A percentile compares a stretch with the other conserved stretches of the same genome.
These are phyloP conservation scores for Rhea americana DNA, from an alignment of 2,113 vertebrate genomes.

Conservation along the genomic window DNA sequence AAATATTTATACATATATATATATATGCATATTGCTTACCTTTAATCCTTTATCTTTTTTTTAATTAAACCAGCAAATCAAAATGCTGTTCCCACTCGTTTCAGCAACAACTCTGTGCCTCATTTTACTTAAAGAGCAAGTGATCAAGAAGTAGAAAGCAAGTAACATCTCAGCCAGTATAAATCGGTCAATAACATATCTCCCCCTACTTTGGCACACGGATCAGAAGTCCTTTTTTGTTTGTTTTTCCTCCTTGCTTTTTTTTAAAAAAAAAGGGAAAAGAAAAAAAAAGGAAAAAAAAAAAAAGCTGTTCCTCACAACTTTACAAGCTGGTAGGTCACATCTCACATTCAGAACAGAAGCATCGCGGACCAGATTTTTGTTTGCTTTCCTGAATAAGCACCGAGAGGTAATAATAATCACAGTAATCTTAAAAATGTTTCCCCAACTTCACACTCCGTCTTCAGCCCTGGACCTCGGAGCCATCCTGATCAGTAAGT, in stretches of 20 bases:
- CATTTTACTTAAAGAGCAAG: slow-evolving; percentile 85
- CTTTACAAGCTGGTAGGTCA: slow-evolving; percentile 76
- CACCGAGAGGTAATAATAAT: slow-evolving; percentile 70
- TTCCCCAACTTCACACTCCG: slow-evolving; percentile 81
- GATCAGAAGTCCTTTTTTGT: slow-evolving; percentile 76
- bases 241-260: slow-evolving; percentile 45
- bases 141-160: slow-evolving; percentile 81
- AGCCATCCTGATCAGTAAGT: slow-evolving; percentile 84
- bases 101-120: slow-evolving; percentile 80
- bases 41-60: slow-evolving; percentile 84
- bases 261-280: neutral
- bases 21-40: slow-evolving; percentile 80
- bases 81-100: slow-evolving; percentile 78
- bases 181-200: slow-evolving; percentile 76
- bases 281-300: neutral
- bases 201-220: slow-evolving; percentile 78
- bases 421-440: slow-evolving; percentile 57
- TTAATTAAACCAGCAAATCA: slow-evolving; percentile 84
- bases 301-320: slow-evolving; percentile 71
- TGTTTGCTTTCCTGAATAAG: slow-evolving; percentile 75
- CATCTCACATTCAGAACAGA: slow-evolving; percentile 80
- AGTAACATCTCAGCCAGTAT: slow-evolving; percentile 81
- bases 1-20: slow-evolving; percentile 76
- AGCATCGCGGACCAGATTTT: slow-evolving; percentile 71
- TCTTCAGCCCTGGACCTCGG: slow-evolving; percentile 78